Conservation (phyloP, 2,888 invertebrate species). For the Tribolium freemani region DNA sequence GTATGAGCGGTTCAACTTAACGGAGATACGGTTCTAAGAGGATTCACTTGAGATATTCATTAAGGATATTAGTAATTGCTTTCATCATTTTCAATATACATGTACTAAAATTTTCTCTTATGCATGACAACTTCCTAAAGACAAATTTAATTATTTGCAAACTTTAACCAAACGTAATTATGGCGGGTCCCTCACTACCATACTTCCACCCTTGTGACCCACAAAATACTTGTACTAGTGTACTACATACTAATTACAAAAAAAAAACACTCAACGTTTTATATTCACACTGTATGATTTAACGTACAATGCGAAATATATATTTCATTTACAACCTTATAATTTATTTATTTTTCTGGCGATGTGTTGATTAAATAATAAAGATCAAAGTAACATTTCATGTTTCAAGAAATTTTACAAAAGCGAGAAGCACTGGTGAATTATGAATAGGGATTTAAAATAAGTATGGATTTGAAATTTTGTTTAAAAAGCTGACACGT, state of each 20-base stretch:
- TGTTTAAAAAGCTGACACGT: constrained; percentile 3
- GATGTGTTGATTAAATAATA: constrained; percentile 23
- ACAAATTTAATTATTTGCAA: constrained; percentile 39
- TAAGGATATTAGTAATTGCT: constrained; percentile 43
- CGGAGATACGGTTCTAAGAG: constrained; percentile 34
- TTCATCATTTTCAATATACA: constrained; percentile 40
- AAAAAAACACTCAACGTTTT: background rate
- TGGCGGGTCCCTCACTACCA: background rate
- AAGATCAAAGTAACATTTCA: constrained; percentile 24
- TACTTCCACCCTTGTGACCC: background rate
- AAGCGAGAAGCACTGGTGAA: constrained; percentile 7
- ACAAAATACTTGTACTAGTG: background rate
- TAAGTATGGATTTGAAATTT: constrained; percentile 8
- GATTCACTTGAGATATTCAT: constrained; percentile 42
- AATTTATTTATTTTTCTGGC: constrained; percentile 6
- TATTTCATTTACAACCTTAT: background rate
- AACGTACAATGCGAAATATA: background rate
- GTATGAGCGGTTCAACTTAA: constrained; percentile 30
- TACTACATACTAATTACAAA: background rate
- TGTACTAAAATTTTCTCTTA: constrained; percentile 29
- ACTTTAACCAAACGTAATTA: constrained; percentile 27
- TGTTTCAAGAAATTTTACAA: constrained; percentile 23
- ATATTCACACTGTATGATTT: background rate
- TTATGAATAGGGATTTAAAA: constrained; percentile 23
- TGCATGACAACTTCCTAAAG: constrained; percentile 39